Evolutionary conservation across 2,113 vertebrate genomes (phyloP).

Genomic region (Thunnus maccoyii): DNA sequence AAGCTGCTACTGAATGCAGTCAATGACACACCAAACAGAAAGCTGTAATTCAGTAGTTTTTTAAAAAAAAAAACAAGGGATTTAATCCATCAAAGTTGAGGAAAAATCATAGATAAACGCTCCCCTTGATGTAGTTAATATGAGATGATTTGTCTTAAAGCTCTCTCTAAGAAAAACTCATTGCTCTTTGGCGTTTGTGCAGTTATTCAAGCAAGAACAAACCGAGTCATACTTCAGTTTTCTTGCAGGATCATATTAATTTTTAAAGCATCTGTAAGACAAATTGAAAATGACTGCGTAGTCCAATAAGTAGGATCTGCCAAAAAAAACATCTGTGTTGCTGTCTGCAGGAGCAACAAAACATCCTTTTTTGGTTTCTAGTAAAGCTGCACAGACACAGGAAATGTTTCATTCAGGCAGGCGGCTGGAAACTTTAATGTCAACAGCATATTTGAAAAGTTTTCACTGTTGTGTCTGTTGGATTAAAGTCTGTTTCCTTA

Average conservation of each 20-base stretch:
- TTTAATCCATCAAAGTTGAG: neutral
- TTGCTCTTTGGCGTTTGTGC: rapidly evolving
- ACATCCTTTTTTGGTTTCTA: neutral
- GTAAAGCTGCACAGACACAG: neutral
- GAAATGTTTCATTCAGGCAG: no score
- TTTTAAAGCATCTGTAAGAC: neutral
- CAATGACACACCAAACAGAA: neutral
- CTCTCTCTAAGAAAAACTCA: no score
- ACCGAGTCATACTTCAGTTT: neutral
- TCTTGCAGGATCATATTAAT: neutral
- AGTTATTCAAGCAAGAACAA: conserved; percentile 1
- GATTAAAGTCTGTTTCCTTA: no score
- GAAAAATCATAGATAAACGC: neutral
- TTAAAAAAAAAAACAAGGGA: no score
- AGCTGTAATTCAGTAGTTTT: neutral
- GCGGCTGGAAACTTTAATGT: no score
- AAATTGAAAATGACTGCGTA: neutral
- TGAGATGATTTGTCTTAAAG: conserved; percentile 5
- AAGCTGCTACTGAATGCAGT: neutral
- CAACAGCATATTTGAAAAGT: no score
- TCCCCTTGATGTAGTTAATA: no score
- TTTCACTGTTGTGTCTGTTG: no score
- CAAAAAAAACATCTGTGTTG: no score
- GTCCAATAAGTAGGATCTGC: neutral
- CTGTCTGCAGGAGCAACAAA: neutral